Base-by-base conservation (phyloP, 2,888 invertebrate genomes). In the Drosophila austrosaltans region DNA sequence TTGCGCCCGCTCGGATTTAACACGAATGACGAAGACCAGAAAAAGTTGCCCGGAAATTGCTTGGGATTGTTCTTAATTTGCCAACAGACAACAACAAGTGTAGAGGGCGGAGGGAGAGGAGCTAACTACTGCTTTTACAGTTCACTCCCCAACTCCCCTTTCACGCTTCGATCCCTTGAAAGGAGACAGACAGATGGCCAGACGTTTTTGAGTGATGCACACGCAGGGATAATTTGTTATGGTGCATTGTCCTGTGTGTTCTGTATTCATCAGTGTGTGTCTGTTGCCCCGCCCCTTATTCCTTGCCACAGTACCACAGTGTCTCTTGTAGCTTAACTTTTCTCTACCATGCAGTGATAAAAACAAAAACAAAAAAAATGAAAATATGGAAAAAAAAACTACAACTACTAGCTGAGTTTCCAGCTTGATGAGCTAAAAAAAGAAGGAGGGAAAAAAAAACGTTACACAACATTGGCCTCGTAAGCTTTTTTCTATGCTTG, bases 41-140 rank as follows among this genome's bases (percentile, higher is more conserved):
- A 57, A 60, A 66, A 73, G 53, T 64, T 69, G 66, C 22, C 80
- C 87, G 84, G 88, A 88, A 85, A 85, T 83, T 88, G 81, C 87
- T 88, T 72, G 78, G 88, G 78, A 83, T 85, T 85, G 84, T 88
- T 88, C 87, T 86, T 83, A 88, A 86, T 85, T 85, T 86, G 66
- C 85, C 88, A 36, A 36, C 36, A 86, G 81, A 81, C 83, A 85
- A 85, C 80, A 80, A 75, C 67, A 44, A 64, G 36, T 36, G 68
- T 0, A 16, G 69, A 67, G 67, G 67, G 81, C 20, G 20, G 16
- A 16, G 2, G 6, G 42, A 16, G 6, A 7, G 20, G 20, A n/a
- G 22, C 2, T 36, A 8, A 36, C 36, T 36, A 22, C 44, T 22
- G 44, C 44, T 44, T 48, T 48, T 48, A 22, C 12, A 48, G 25